Conservation (phyloP, 2,888 invertebrate species). For the Mystacides longicornis region DNA sequence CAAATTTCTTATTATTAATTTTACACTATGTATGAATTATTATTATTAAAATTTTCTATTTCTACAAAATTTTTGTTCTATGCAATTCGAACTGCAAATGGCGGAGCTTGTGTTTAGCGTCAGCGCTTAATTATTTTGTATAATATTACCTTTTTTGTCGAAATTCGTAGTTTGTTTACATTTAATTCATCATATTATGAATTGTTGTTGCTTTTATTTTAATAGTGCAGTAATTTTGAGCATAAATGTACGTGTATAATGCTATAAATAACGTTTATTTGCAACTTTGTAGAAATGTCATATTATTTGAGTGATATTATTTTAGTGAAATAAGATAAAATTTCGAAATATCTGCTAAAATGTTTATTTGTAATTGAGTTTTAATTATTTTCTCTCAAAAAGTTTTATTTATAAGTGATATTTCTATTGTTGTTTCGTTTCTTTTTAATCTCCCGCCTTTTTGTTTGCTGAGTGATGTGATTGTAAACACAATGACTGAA, state of each 20-base stretch:
- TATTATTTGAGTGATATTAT: slow-evolving; percentile 4
- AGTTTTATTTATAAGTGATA: too few species aligned
- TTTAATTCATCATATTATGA: background rate
- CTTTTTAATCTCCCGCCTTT: slow-evolving; percentile 19
- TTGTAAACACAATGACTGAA: slow-evolving; percentile 39
- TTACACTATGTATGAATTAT: too few species aligned
- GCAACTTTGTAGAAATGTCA: slow-evolving; percentile 5
- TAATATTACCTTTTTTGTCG: slow-evolving; percentile 12
- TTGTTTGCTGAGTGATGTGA: slow-evolving; percentile 10
- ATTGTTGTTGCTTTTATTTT: background rate
- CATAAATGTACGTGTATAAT: background rate
- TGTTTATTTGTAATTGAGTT: background rate
- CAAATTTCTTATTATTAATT: too few species aligned
- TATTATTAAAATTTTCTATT: too few species aligned
- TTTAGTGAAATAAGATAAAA: background rate
- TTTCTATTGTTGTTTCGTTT: background rate
- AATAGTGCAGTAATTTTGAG: background rate
- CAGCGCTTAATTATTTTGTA: slow-evolving; percentile 17
- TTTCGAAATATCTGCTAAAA: background rate
- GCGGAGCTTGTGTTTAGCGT: slow-evolving; percentile 23
- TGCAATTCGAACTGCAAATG: slow-evolving; percentile 18
- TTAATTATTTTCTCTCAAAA: background rate
- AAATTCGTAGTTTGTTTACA: slow-evolving; percentile 6
- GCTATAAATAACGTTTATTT: slow-evolving; percentile 5
- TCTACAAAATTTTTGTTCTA: too few species aligned